Evolutionary conservation across 2,888 invertebrate species (phyloP), one percentile per base, ranked within the genome.

Genomic region (Leptinotarsa peninsularis): DNA sequence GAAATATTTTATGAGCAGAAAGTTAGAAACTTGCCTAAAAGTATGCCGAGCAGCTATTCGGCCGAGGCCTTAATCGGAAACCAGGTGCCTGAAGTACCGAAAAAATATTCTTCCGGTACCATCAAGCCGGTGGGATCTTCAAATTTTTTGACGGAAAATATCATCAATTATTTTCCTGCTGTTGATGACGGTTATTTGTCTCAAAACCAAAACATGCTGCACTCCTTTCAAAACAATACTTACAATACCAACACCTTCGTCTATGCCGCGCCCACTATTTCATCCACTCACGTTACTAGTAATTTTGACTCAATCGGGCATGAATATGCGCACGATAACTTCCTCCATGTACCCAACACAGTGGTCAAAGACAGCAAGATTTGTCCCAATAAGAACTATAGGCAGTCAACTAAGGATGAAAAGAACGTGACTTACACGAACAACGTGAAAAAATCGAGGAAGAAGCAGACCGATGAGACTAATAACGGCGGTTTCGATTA

Each of bases 61-160:
- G 88, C 89, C 0, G 89, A 89, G 80, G 88, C 88, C 27, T 80
- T 89, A 66, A 88, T 89, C 23, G 86, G 88, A 4, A 86, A 87
- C 74, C 86, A 87, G 73, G 80, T 82, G 60, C 79, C 76, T 50
- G 76, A 81, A 14, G 56, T 74, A 15, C 27, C 72, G 13, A 83
- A 80, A 67, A 86, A 84, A 76, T 83, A 82, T 77, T 70, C 75
- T 27, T 58, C 73, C n/a, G 54, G 72, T 17, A 76, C 83, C 60
- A 86, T 84, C 76, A 82, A 86, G 49, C 72, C 85, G 13, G 80
- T 84, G 10, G 85, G 86, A 49, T 82, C 86, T n/a, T 67, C 79
- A 4, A 83, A 84, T 33, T 87, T 88, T 74, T 78, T 87, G 23
- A 80, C 87, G 1, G 87, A 88, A 68, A 88, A 87, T 80, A 84